Evolutionary conservation across 2,888 invertebrate species (phyloP), one percentile per base, ranked within the genome.

Genomic region (Cerastis leucographa): DNA sequence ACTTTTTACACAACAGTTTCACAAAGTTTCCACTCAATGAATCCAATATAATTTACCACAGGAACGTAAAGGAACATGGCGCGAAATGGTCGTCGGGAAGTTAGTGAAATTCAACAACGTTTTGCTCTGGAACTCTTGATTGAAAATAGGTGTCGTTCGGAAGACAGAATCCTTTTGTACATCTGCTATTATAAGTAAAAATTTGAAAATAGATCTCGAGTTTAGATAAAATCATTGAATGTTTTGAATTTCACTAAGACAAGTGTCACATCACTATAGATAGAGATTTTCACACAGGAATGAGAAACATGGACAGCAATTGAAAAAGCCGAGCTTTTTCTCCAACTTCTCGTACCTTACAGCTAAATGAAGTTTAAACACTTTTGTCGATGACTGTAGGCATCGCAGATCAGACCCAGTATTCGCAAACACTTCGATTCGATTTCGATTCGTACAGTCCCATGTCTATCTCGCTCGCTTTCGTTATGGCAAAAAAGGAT

Each of bases 11-110:
- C 1, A 35, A 35, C 2, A 2, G 3, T 80, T 80, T 71, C 22
- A 17, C 14, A 51, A 64, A 56, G 8, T 65, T 78, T 71, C 64
- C 72, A 72, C 8, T 14, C 56, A 49, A 19, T 65, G 49, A 49
- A 65, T 64, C 6, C 14, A 35, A 65, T 71, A 29, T 79, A 46
- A 79, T 79, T 65, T 42, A 56, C 70, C 70, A 17, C 49, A 76
- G 69, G 56, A 74, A 49, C 49, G 40, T 49, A n/a, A 29, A 49
- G 14, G 44, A 14, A 14, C 44, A 46, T 35, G 35, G 35, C 35
- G 35, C 35, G 3, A 46, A 46, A 46, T 46, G 14, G 44, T 46
- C 14, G 44, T 14, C 12, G 44, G 5, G 14, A 46, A 46, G 12
- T 46, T 46, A 3, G 14, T 44, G 25, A n/a, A 42, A 61, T n/a